Evolutionary conservation across 2,888 invertebrate genomes (phyloP), one percentile per base, ranked within the genome.

Genomic region (Heteromyza rotundicornis): DNA sequence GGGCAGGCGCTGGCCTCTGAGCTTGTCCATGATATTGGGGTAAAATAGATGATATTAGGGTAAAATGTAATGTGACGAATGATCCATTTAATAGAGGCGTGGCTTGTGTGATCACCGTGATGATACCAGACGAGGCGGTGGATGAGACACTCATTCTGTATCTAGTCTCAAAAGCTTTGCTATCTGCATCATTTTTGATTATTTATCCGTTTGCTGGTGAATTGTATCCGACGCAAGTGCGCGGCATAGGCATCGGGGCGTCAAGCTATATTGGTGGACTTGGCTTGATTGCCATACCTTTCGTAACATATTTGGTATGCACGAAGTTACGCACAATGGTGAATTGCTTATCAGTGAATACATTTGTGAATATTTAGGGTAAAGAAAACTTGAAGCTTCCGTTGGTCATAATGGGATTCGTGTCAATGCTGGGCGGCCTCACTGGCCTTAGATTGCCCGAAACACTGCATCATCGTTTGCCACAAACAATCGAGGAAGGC

Each of bases 181-280:
- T 95, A 77, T 95, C 95, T 1, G 94, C 94, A 5, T 94, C 95
- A 5, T 96, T 95, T 84, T 85, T 95, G 60, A 94, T 95, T 66
- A 94, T 96, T 73, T 96, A 95, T 82, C 95, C 95, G 0, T 95
- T 95, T 82, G 95, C 95, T 70, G 94, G 94, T 10, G 96, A 96
- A 84, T 82, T 96, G 20, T 95, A 95, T 83, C 96, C 96, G 1
- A 96, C 95, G 1, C 92, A 93, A 80, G 86, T 95, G 51, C 87
- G 96, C 71, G 95, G 95, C 1, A 86, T 95, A 59, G 96, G 95
- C 16, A 95, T 96, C 70, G 95, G 95, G 52, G 90, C 93, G 58
- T 95, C 95, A 1, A 94, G 95, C 16, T 95, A 96, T 79, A 91
- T 95, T 69, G 95, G 93, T 57, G 95, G 95, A 57, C 85, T 94